A percentile compares a stretch with the other conserved stretches of the same genome.
These are phyloP conservation scores for Blastobasis adustella DNA, from an alignment of 2,888 invertebrate species.

Conservation along the genomic window DNA sequence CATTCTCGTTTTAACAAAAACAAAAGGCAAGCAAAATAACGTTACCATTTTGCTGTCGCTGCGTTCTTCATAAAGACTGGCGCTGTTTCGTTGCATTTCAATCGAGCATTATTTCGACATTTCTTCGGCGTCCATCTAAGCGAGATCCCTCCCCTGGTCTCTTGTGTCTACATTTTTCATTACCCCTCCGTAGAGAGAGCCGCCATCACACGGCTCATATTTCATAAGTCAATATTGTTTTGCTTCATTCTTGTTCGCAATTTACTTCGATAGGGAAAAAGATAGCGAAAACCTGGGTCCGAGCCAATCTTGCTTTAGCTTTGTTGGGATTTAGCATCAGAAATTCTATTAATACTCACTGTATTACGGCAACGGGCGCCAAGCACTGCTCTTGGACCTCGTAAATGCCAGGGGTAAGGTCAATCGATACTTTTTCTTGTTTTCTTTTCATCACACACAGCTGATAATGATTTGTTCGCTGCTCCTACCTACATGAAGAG, in stretches of 20 bases:
- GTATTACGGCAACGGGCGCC: background rate
- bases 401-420: constrained; percentile 34
- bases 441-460: background rate
- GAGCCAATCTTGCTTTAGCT: constrained; percentile 5
- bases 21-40: background rate
- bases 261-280: constrained; percentile 7
- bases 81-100: background rate
- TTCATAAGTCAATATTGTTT: constrained; percentile 18
- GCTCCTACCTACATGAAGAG: no score
- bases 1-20: no score
- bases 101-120: constrained; percentile 8
- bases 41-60: constrained; percentile 2
- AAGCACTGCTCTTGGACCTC: constrained; percentile 1
- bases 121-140: constrained; percentile 7
- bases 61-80: background rate
- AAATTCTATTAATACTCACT: constrained; percentile 6
- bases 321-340: constrained; percentile 2
- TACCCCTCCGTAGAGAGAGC: background rate
- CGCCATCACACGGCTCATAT: constrained; percentile 11
- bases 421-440: constrained; percentile 18
- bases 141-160: constrained; percentile 3
- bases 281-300: constrained; percentile 3
- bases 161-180: background rate
- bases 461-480: no score
- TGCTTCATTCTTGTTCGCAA: constrained; percentile 7